Evolutionary conservation across 2,888 invertebrate genomes (phyloP), one percentile per base, ranked within the genome.

Genomic region (Polia nebulosa): DNA sequence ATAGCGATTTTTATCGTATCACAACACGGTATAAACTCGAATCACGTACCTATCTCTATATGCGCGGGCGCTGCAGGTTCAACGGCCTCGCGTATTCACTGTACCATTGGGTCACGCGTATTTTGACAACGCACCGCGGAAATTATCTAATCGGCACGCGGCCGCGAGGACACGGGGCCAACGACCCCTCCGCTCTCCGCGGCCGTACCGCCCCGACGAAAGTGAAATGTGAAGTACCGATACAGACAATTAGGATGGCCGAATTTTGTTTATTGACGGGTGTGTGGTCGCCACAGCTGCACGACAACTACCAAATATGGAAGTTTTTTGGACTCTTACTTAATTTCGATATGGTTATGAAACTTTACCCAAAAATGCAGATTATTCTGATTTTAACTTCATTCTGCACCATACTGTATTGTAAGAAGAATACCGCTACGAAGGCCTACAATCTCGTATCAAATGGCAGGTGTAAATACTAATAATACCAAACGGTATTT

Each of bases 141-240:
- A 94, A 95, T 95, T 95, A 95, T 95, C 94, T 95, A 95, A 95
- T 93, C 95, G 94, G 95, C 93, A 93, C 95, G 93, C 94, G 91
- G 92, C 88, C 90, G 93, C 94, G 94, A 94, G 94, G 94, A 94
- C 95, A 88, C 85, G 88, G 89, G 94, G 90, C 91, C 93, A 91
- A 87, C 90, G 94, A 94, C 94, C 85, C 87, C 88, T 87, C 88
- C 91, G 92, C 88, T 90, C 87, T 88, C 89, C 84, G 89, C 89
- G 88, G 85, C 72, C 86, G 86, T 80, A 83, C 84, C 87, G 89
- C 83, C 89, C 87, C 87, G 89, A 90, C 87, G 95, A 95, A 95
- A 95, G 95, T 95, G 95, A 95, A 95, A 94, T 93, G 91, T 89
- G 89, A 92, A 91, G 87, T 88, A 88, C 87, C 88, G 80, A 79